Evolutionary conservation across 1,140 invertebrate genomes (phyloP), one percentile per base, ranked within the genome.

Genomic region (Aphelinus certus): DNA sequence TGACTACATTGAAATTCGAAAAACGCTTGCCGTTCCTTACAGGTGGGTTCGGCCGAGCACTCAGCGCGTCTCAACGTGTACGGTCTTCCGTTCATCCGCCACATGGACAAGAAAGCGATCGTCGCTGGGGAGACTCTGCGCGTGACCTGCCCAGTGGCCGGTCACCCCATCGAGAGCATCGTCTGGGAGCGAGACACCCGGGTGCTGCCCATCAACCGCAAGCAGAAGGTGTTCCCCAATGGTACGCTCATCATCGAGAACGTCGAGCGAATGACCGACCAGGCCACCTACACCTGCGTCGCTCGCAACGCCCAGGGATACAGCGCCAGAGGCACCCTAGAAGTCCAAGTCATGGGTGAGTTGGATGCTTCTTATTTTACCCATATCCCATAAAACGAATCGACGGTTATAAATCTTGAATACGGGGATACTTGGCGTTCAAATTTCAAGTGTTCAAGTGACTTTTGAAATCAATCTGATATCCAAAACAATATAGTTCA

Each of bases 331-430:
- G 94, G 94, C 82, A 94, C 92, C 69, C 89, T 98, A 7, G 95
- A 96, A 91, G 94, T 99, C 63, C 94, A 95, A 93, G 96, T 98
- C 51, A 96, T 98, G 94, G 96, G 97, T 98, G 91, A 94, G 93
- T 93, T 80, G 51, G 77, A 53, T 58, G 49, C 66, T 66, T 73
- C 48, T 26, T 26, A 26, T 26, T 9, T 51, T 43, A 10, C 62
- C 1, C 9, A 6, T 4, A 10, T 64, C 48, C 10, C 57, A 10
- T 58, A 7, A 46, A 26, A 26, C 26, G 26, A 26, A 26, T 26
- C 26, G 26, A 26, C 26, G 26, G 26, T 26, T 26, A 26, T 26
- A 26, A 26, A 26, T 26, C 26, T 26, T 26, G 26, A 26, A 26
- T 26, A 26, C 26, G 26, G 26, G 26, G 26, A 26, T 26, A 26